A percentile compares a stretch with the other conserved stretches of the same genome.
Conservation (phyloP, 2,797 vertebrate genomes). For the Hybognathus amarus region DNA sequence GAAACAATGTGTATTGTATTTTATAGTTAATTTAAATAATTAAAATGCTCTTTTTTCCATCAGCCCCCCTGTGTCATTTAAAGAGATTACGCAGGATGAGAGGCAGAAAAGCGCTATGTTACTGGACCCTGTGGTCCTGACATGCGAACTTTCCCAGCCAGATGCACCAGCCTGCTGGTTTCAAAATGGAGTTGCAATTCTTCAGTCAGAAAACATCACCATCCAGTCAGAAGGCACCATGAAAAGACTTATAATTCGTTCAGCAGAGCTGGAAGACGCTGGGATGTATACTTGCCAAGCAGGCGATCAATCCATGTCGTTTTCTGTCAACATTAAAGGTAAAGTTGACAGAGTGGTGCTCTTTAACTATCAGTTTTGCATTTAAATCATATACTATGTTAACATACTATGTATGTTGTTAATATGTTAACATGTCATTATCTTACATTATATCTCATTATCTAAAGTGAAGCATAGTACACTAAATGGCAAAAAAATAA, state of each 20-base stretch:
- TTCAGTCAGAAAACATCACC: slow-evolving; percentile 73
- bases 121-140: slow-evolving; percentile 82
- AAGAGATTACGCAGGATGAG: slow-evolving; percentile 69
- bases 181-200: slow-evolving; percentile 80
- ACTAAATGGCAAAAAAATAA: background rate
- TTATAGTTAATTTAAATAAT: background rate
- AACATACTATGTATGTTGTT: background rate
- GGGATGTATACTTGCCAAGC: slow-evolving; percentile 83
- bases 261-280: slow-evolving; percentile 73
- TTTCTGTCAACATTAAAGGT: slow-evolving; percentile 85
- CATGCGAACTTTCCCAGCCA: slow-evolving; percentile 81
- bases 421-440: background rate
- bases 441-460: no score
- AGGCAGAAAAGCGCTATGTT: slow-evolving; percentile 78
- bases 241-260: slow-evolving; percentile 80
- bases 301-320: slow-evolving; percentile 73
- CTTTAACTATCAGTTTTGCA: background rate
- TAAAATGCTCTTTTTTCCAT: background rate
- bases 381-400: background rate
- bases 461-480: background rate
- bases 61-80: slow-evolving; percentile 76
- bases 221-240: slow-evolving; percentile 79
- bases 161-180: slow-evolving; percentile 79
- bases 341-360: slow-evolving; percentile 11
- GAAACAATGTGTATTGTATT: background rate